These are phyloP conservation scores for Collichthys lucidus DNA, from an alignment of 2,113 vertebrate species.

Conservation along the genomic window DNA sequence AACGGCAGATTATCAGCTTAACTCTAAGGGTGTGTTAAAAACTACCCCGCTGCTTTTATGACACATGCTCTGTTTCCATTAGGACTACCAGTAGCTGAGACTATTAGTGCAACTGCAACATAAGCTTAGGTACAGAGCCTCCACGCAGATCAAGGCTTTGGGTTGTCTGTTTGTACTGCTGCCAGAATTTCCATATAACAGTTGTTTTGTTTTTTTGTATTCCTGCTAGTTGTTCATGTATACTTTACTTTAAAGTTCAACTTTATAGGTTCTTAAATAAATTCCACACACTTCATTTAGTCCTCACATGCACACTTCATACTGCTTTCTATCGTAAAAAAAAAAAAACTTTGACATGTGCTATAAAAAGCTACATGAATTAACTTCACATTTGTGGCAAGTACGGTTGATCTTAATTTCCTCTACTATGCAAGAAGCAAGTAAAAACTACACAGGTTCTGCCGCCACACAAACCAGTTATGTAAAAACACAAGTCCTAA, in stretches of 20 bases:
- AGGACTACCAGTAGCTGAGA: conserved; percentile 18
- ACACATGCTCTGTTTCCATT: conserved; percentile 19
- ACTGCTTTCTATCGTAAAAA: not conserved
- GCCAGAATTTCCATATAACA: not conserved
- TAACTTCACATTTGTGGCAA: not conserved
- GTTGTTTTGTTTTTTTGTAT: not conserved
- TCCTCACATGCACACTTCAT: not conserved
- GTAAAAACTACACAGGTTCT: not conserved
- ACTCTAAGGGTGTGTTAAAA: conserved; percentile 23
- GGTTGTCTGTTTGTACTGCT: not conserved
- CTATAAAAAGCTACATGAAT: not conserved
- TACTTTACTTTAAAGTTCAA: not conserved
- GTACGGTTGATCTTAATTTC: not conserved
- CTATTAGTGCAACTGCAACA: not conserved
- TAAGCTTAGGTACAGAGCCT: not conserved
- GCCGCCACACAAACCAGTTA: not conserved
- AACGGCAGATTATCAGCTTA: conserved; percentile 6
- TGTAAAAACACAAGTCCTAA: not conserved
- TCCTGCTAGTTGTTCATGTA: no score
- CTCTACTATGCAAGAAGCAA: not conserved
- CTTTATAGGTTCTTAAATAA: not conserved
- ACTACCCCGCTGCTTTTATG: conserved; percentile 20
- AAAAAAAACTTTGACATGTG: not conserved
- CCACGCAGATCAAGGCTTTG: not conserved
- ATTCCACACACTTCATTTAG: not conserved